phyloP scores from a whole-genome alignment of 1,140 invertebrate species.

The Octopus bimaculoides region DNA sequence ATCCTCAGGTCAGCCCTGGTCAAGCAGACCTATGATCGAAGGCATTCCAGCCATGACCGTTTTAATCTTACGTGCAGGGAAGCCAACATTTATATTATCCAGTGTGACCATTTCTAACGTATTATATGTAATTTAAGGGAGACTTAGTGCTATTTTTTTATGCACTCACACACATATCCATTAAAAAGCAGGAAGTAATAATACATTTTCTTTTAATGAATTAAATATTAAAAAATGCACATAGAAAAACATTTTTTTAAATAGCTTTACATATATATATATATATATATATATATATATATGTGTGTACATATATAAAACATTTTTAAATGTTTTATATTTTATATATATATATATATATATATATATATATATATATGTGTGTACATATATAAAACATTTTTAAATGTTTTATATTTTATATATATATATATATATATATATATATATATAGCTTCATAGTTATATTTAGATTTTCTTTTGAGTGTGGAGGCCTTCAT shows the following conservation, averaged over 20 bases:
- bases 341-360: background rate
- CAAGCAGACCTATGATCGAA: no score
- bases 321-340: background rate
- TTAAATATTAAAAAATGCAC: background rate
- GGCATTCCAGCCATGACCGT: no score
- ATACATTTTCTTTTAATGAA: no score
- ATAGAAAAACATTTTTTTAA: background rate
- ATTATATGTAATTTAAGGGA: no score
- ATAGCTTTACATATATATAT: background rate
- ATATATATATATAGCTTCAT: background rate
- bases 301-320: background rate
- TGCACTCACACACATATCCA: no score
- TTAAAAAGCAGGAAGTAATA: no score
- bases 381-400: background rate
- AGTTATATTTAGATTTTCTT: background rate
- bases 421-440: conserved; percentile 1
- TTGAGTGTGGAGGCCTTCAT: background rate
- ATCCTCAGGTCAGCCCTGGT: no score
- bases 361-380: background rate
- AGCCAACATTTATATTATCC: no score
- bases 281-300: conserved; percentile 2
- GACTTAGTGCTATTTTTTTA: no score
- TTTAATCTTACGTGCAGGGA: no score
- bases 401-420: background rate
- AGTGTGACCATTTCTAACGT: no score